Conservation (phyloP, 1,140 invertebrate species). For the Drosophila micromelanica region DNA sequence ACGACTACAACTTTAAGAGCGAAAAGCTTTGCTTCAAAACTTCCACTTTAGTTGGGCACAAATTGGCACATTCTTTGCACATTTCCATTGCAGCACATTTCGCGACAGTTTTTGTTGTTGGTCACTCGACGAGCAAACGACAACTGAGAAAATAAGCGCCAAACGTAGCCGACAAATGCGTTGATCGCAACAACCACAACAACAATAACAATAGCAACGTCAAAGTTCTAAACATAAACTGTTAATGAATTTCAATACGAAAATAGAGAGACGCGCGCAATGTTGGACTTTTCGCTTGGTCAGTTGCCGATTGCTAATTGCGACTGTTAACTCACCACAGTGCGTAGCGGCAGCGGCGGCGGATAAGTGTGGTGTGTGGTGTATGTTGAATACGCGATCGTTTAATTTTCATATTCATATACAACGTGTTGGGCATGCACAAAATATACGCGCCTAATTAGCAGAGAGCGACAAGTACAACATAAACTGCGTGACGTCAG, state of each 20-base stretch:
- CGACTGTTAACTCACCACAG: constrained; percentile 30
- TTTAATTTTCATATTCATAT: constrained; percentile 38
- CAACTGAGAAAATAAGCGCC: constrained; percentile 21
- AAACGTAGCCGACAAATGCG: constrained; percentile 8
- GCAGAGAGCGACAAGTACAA: constrained; percentile 5
- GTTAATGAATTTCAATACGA: constrained; percentile 69
- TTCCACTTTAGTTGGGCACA: not conserved
- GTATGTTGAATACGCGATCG: constrained; percentile 39
- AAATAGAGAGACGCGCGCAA: constrained; percentile 51
- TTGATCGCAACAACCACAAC: constrained; percentile 30
- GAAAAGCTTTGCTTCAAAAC: not conserved
- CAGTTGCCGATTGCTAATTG: constrained; percentile 56
- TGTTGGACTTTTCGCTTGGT: constrained; percentile 44
- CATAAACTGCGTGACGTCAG: constrained; percentile 33
- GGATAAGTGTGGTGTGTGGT: constrained; percentile 28
- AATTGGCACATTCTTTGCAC: constrained; percentile 2
- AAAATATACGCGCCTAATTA: constrained; percentile 45
- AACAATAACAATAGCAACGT: no score
- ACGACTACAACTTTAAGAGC: not conserved
- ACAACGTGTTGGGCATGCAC: constrained; percentile 36
- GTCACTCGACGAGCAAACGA: constrained; percentile 21
- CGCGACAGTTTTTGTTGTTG: constrained; percentile 32
- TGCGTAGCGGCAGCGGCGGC: constrained; percentile 30
- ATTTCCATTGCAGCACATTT: constrained; percentile 27
- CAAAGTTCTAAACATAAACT: constrained; percentile 76